Evolutionary conservation across 2,113 vertebrate genomes (phyloP).

Genomic region (Mesitornis unicolor): DNA sequence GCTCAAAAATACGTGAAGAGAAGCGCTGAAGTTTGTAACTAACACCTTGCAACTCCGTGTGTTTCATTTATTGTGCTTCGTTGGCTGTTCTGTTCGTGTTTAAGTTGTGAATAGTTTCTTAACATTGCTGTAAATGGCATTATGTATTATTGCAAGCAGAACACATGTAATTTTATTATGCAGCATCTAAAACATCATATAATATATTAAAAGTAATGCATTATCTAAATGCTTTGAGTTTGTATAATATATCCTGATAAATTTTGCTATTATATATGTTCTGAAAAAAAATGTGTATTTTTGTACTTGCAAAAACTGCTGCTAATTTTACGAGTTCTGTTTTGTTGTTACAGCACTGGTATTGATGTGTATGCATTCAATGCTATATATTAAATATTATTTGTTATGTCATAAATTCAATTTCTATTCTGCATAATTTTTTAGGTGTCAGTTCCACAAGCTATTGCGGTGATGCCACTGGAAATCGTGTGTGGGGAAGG

Average conservation of each 20-base stretch:
- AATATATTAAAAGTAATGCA: constrained; percentile 79
- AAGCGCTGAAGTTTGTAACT: constrained; percentile 38
- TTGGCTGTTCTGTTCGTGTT: constrained; percentile 62
- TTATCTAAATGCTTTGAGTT: constrained; percentile 86
- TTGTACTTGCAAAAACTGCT: constrained; percentile 92
- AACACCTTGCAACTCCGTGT: constrained; percentile 9
- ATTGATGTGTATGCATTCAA: constrained; percentile 72
- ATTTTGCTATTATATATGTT: constrained; percentile 82
- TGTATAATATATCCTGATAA: constrained; percentile 85
- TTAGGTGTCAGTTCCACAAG: background rate
- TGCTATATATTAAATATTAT: constrained; percentile 77
- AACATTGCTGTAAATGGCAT: constrained; percentile 71
- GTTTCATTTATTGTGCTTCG: constrained; percentile 42
- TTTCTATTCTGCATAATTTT: background rate
- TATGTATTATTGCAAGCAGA: constrained; percentile 70
- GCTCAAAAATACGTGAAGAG: constrained; percentile 31
- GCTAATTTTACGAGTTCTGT: constrained; percentile 82
- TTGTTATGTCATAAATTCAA: constrained; percentile 55
- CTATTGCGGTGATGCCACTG: background rate
- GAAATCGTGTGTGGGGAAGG: background rate
- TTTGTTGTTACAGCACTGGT: constrained; percentile 74
- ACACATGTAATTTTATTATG: constrained; percentile 70
- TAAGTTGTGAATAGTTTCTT: constrained; percentile 76
- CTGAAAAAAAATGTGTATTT: constrained; percentile 90
- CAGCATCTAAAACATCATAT: constrained; percentile 66